These are phyloP conservation scores for Sander vitreus DNA, from an alignment of 2,113 vertebrate genomes.

Conservation along the genomic window DNA sequence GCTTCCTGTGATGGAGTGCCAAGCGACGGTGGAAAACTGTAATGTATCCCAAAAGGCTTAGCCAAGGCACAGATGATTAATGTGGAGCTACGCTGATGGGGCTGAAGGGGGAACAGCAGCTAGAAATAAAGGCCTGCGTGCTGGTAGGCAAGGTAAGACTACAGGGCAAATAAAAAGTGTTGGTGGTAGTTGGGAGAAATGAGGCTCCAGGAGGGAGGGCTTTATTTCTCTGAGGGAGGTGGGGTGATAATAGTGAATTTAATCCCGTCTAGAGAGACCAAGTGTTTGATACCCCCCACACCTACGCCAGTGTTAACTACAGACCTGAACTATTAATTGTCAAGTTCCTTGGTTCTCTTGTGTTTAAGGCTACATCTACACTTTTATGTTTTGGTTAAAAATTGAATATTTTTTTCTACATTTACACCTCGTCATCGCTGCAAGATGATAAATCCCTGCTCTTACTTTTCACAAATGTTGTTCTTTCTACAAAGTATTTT, in stretches of 20 bases:
- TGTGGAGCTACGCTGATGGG: slow-evolving; percentile 41
- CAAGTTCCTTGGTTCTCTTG: neutral
- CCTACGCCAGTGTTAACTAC: neutral
- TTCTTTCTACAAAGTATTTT: too few species aligned
- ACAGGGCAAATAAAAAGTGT: slow-evolving; percentile 4
- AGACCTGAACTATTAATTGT: neutral
- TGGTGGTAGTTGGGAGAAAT: slow-evolving; percentile 3
- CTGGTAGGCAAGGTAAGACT: neutral
- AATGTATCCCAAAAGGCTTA: slow-evolving; percentile 68
- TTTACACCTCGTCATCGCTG: too few species aligned
- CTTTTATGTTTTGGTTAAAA: too few species aligned
- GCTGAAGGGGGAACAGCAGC: neutral
- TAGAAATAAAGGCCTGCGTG: neutral
- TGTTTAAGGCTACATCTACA: neutral
- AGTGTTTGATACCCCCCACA: neutral
- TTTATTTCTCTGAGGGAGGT: slow-evolving; percentile 2
- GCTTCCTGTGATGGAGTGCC: slow-evolving; percentile 61
- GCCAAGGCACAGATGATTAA: slow-evolving; percentile 67
- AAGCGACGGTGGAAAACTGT: slow-evolving; percentile 33
- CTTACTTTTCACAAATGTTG: too few species aligned
- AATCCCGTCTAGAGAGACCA: neutral
- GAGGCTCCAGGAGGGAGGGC: neutral
- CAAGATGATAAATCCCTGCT: too few species aligned
- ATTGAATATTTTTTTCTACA: too few species aligned
- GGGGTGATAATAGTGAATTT: neutral